These are phyloP conservation scores for Manis javanica DNA, from an alignment of 2,797 vertebrate genomes.

Conservation along the genomic window DNA sequence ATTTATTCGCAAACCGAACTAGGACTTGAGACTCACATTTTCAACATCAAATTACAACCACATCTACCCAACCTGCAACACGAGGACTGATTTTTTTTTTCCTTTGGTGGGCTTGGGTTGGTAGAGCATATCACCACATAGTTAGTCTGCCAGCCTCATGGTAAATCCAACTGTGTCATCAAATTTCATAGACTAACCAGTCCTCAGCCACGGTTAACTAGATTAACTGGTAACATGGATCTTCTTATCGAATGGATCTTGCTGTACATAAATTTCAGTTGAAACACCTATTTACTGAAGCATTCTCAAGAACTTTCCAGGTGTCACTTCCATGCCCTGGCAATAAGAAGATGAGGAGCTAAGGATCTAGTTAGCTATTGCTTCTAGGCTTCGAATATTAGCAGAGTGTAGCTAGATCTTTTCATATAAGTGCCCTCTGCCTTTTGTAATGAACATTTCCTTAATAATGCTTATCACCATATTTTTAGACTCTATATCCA, in stretches of 20 bases:
- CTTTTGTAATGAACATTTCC: not conserved
- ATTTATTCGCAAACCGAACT: not conserved
- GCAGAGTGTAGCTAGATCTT: not conserved
- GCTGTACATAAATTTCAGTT: not conserved
- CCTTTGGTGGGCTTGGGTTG: not conserved
- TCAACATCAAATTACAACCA: constrained; percentile 29
- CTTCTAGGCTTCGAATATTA: not conserved
- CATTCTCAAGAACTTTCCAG: not conserved
- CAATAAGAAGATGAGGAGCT: not conserved
- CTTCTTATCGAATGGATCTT: not conserved
- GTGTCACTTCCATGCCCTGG: not conserved
- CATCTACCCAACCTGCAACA: not conserved
- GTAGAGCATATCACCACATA: not conserved
- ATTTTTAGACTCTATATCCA: not conserved
- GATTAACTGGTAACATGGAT: not conserved
- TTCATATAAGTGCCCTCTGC: not conserved
- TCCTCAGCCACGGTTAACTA: not conserved
- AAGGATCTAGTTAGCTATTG: not conserved
- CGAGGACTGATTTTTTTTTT: not conserved
- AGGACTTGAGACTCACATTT: not conserved
- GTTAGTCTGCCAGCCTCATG: not conserved
- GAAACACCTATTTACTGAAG: not conserved
- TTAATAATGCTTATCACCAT: not conserved
- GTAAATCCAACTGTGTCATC: not conserved
- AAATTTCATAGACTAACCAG: not conserved